phyloP scores from a whole-genome alignment of 1,140 invertebrate species.

The Trissolcus basalis region DNA sequence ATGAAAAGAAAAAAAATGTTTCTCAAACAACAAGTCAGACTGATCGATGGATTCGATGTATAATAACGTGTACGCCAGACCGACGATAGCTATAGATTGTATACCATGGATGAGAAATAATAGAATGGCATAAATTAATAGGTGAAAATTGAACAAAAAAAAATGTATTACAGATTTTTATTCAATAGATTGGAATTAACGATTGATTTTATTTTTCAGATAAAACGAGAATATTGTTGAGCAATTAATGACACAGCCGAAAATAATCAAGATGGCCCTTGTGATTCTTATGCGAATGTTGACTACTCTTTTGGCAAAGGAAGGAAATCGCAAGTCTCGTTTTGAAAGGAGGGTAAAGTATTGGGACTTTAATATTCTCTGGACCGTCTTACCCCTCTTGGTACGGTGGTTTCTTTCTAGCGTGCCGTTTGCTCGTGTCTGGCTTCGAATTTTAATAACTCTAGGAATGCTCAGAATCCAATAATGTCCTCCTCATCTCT shows the following conservation, averaged over 20 bases:
- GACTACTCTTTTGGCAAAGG: constrained; percentile 58
- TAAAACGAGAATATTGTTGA: too few species aligned
- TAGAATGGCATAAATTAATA: constrained; percentile 15
- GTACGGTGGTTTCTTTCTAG: constrained; percentile 58
- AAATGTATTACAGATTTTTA: too few species aligned
- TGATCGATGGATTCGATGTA: constrained; percentile 55
- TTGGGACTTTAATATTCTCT: constrained; percentile 72
- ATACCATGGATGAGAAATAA: constrained; percentile 13
- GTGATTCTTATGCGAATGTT: constrained; percentile 45
- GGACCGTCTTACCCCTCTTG: constrained; percentile 62
- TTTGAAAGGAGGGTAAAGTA: constrained; percentile 63
- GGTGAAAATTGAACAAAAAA: constrained; percentile 15
- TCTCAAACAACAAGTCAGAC: constrained; percentile 55
- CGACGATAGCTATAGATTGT: constrained; percentile 45
- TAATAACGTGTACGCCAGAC: constrained; percentile 33
- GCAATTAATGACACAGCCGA: too few species aligned
- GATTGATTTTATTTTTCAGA: too few species aligned
- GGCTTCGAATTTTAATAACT: constrained; percentile 77
- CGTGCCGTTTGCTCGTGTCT: constrained; percentile 66
- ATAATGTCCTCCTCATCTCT: constrained; percentile 71
- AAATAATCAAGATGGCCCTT: not conserved
- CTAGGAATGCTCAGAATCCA: constrained; percentile 75
- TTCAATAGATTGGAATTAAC: too few species aligned
- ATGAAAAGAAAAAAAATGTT: constrained; percentile 51
- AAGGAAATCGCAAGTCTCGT: constrained; percentile 53